Evolutionary conservation across 1,140 invertebrate species (phyloP), one percentile per base, ranked within the genome.

Genomic region (Argopecten irradians): DNA sequence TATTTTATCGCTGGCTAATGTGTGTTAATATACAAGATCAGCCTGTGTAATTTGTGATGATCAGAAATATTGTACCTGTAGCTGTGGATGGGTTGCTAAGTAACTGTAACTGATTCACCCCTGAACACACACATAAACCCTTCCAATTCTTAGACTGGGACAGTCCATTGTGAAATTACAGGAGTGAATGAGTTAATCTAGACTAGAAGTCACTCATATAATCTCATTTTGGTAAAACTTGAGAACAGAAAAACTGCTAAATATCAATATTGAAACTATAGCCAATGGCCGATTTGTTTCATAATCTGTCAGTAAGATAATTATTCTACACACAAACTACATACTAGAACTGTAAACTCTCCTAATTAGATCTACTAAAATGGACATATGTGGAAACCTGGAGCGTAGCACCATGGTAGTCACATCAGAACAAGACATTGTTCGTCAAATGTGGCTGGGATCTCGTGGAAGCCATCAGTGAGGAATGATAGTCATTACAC

Each of bases 381-480:
- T 71, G 55, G n/a, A 71, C 55, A 71, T n/a, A n/a, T 28, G 55
- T 71, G 55, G 55, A 71, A 71, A 71, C 28, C 55, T 28, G 55
- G 55, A 71, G 55, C 22, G 55, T n/a, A 16, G 55, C 55, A 71
- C 55, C 55, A 71, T 71, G 55, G 55, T 28, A 71, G 55, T 71
- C 55, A 28, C 55, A 71, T 71, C 55, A 71, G 55, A 71, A 71
- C 55, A 71, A n/a, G 55, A 28, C 9, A 11, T 19, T 28, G 55
- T 71, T 71, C 55, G 55, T 71, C 55, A 71, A 71, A 28, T 71
- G 55, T 71, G 55, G n/a, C 55, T n/a, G 28, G n/a, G 22, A 0
- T 71, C n/a, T 71, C 55, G 55, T 71, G n/a, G 55, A 71, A 71
- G 55, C 55, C 14, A 71, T 71, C 55, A 71, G n/a, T 71, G 55